Conservation (phyloP, 2,113 vertebrate species). For the Sphaerodactylus townsendi region DNA sequence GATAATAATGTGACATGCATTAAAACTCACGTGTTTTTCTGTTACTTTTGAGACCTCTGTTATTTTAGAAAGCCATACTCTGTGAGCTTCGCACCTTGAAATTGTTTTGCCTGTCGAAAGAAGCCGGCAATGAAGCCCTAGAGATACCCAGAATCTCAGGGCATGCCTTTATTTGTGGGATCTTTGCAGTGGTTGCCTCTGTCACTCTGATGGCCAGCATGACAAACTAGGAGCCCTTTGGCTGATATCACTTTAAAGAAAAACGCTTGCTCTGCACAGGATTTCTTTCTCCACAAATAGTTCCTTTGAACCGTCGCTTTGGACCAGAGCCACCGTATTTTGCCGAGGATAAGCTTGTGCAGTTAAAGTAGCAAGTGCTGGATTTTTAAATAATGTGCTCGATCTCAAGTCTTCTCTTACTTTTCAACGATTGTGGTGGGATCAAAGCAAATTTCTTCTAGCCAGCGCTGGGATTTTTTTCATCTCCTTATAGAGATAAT, state of each 20-base stretch:
- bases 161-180: not conserved
- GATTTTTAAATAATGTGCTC: not conserved
- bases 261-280: not conserved
- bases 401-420: not conserved
- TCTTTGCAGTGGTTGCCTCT: not conserved
- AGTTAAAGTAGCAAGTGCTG: not conserved
- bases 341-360: too few relatives aligned
- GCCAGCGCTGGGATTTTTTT: too few relatives aligned
- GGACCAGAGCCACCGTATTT: not conserved
- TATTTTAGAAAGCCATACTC: not conserved
- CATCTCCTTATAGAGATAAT: too few relatives aligned
- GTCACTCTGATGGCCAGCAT: not conserved
- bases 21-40: not conserved
- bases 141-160: not conserved
- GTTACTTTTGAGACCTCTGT: not conserved
- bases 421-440: not conserved
- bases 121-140: not conserved
- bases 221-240: not conserved
- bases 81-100: not conserved
- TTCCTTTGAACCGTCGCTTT: not conserved
- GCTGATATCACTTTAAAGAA: not conserved
- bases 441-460: not conserved
- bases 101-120: not conserved
- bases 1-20: not conserved
- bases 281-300: not conserved